Conservation (phyloP, 2,113 vertebrate genomes). For the Tilapia sparmanii region DNA sequence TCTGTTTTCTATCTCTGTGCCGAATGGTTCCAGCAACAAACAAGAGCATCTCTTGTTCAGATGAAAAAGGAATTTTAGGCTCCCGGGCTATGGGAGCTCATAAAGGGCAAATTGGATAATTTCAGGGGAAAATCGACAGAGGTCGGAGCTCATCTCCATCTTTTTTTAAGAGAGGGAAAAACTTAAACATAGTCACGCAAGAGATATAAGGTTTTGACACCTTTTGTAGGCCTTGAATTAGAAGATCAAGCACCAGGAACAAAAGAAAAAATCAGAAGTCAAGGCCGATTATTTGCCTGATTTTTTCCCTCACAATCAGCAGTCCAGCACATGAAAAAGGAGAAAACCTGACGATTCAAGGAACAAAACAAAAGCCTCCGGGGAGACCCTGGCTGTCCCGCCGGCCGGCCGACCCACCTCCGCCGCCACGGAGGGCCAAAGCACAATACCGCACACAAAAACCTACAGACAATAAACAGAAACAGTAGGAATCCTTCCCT, state of each 20-base stretch:
- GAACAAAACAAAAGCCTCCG: constrained; percentile 16
- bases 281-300: background rate
- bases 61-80: constrained; percentile 73
- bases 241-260: background rate
- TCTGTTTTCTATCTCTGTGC: constrained; percentile 86
- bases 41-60: constrained; percentile 90
- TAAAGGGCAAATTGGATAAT: constrained; percentile 89
- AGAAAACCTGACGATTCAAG: constrained; percentile 11
- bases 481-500: constrained; percentile 87
- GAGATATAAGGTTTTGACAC: background rate
- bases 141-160: constrained; percentile 77
- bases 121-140: constrained; percentile 80
- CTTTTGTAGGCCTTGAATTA: background rate
- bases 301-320: background rate
- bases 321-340: background rate
- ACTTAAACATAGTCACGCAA: constrained; percentile 33
- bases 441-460: constrained; percentile 75
- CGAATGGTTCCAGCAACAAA: constrained; percentile 78
- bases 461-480: constrained; percentile 84
- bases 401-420: constrained; percentile 25
- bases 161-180: background rate
- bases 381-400: constrained; percentile 2
- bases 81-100: constrained; percentile 81
- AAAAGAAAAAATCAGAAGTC: background rate
- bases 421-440: constrained; percentile 61